phyloP scores from a whole-genome alignment of 2,797 vertebrate genomes.

The Sparus aurata region DNA sequence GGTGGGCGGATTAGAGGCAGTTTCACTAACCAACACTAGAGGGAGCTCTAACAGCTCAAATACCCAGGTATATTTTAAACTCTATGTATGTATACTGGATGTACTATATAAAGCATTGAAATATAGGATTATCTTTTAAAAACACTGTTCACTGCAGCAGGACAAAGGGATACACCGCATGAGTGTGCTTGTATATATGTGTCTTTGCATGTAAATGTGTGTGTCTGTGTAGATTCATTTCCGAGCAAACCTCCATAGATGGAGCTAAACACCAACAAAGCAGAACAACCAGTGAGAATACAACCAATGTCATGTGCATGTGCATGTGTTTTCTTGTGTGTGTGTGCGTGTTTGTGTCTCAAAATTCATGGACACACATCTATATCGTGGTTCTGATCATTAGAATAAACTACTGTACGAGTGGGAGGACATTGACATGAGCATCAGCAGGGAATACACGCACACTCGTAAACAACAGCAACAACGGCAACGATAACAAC shows the following conservation, averaged over 20 bases:
- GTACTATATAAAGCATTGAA: slow-evolving; percentile 81
- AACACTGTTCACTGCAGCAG: slow-evolving; percentile 82
- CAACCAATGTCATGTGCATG: slow-evolving; percentile 47
- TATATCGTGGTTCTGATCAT: slow-evolving; percentile 65
- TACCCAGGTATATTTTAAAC: slow-evolving; percentile 78
- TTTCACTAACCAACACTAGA: slow-evolving; percentile 80
- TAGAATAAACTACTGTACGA: slow-evolving; percentile 72
- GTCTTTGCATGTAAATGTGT: slow-evolving; percentile 41
- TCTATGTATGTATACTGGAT: slow-evolving; percentile 76
- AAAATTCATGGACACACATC: slow-evolving; percentile 68
- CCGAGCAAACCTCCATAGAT: slow-evolving; percentile 64
- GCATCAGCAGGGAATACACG: slow-evolving; percentile 78
- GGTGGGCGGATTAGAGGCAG: slow-evolving; percentile 67
- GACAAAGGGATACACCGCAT: slow-evolving; percentile 76
- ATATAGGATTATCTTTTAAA: slow-evolving; percentile 81
- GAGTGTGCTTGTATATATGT: slow-evolving; percentile 66
- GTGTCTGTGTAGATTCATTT: slow-evolving; percentile 42
- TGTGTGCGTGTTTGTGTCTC: slow-evolving; percentile 43
- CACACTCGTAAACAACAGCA: slow-evolving; percentile 62
- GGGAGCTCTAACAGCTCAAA: slow-evolving; percentile 79
- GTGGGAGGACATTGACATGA: slow-evolving; percentile 75
- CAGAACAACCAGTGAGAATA: slow-evolving; percentile 62
- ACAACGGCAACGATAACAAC: slow-evolving; percentile 64
- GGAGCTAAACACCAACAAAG: slow-evolving; percentile 69
- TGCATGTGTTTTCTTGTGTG: not conserved